phyloP scores from a whole-genome alignment of 37 sponge, comb jelly and placozoan species.

The Spongia lamella region DNA sequence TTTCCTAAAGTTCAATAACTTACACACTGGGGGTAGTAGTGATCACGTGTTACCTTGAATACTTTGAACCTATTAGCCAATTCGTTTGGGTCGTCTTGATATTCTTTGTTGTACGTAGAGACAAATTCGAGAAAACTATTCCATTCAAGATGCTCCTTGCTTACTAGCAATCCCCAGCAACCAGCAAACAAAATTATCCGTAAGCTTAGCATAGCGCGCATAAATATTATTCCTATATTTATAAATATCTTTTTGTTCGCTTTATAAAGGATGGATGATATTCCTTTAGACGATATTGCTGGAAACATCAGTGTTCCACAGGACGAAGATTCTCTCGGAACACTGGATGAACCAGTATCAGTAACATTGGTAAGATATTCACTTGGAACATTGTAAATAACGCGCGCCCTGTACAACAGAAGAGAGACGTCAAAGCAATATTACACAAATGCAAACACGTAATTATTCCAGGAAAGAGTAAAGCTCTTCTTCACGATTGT shows the following conservation, averaged over 20 bases:
- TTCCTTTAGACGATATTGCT: too few relatives aligned
- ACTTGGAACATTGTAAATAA: neutral
- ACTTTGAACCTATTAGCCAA: conserved; percentile 24
- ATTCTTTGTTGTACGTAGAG: conserved; percentile 31
- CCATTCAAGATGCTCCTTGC: conserved; percentile 14
- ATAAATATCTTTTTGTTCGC: too few relatives aligned
- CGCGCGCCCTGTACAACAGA: conserved; percentile 16
- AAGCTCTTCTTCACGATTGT: conserved; percentile 83
- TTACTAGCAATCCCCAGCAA: too few relatives aligned
- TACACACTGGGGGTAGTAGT: too few relatives aligned
- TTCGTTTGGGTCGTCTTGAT: conserved; percentile 24
- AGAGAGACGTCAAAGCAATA: conserved; percentile 74
- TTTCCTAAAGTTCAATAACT: conserved; percentile 23
- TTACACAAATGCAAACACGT: conserved; percentile 67
- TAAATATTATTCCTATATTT: too few relatives aligned
- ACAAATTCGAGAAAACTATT: conserved; percentile 29
- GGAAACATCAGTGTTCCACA: neutral
- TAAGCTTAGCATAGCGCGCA: too few relatives aligned
- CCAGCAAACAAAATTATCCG: too few relatives aligned
- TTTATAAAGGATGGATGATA: too few relatives aligned
- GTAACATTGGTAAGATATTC: conserved; percentile 68
- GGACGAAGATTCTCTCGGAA: conserved; percentile 44
- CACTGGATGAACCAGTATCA: conserved; percentile 85
- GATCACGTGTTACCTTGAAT: conserved; percentile 37
- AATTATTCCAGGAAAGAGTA: conserved; percentile 62